Evolutionary conservation across 2,888 invertebrate genomes (phyloP), one percentile per base, ranked within the genome.

Genomic region (Eupithecia subumbrata): DNA sequence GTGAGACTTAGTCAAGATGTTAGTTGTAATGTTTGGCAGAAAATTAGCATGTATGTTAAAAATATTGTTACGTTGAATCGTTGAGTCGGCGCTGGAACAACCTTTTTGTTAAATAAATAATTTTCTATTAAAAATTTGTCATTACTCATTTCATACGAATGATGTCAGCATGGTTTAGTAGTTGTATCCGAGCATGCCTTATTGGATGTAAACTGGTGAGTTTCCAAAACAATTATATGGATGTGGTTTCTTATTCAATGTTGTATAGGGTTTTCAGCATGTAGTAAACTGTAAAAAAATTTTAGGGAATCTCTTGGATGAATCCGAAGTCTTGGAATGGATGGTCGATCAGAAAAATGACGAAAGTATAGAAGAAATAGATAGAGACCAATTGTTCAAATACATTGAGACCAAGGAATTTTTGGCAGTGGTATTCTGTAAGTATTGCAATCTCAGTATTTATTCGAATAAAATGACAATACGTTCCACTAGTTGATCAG

Each of bases 371-470:
- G 98, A 98, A 89, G 97, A 98, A 89, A 98, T 98, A 79, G 97
- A 97, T 86, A 96, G 98, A 84, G 97, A 98, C 71, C 96, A 96
- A 84, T 95, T 98, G 64, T 96, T 96, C 88, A 97, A 97, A 86
- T 97, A 98, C 91, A 98, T 98, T 83, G 97, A 97, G 86, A 97
- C 97, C 48, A 98, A 98, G 91, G 98, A 98, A 91, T 98, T 98
- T 94, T 95, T 98, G 86, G 98, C 98, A 68, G 98, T 98, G 74
- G 95, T 98, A 79, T 98, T 98, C 91, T 98, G 98, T 98, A 96
- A 98, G 98, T 96, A 60, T 25, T 60, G 12, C 5, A 60, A 60
- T 56, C n/a, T 22, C 0, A 56, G 9, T 56, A 56, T 25, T 1
- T 60, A 25, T 14, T 60, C 12, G n/a, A 14, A 60, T 12, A 25